Evolutionary conservation across 2,113 vertebrate species (phyloP).

Genomic region (Synchiropus splendidus): DNA sequence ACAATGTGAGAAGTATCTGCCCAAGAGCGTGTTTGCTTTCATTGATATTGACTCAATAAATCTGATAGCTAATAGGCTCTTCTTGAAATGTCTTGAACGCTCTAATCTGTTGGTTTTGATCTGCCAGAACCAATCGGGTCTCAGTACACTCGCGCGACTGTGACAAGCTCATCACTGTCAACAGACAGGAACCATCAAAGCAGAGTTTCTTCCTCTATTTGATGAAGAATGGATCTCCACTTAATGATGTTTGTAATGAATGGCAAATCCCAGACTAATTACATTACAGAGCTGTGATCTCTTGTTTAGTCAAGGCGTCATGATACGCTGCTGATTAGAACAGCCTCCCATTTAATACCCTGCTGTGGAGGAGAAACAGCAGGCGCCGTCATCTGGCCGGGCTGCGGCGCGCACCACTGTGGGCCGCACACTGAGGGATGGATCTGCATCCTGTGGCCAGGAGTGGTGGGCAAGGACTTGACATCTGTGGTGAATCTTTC

Average conservation of each 20-base stretch:
- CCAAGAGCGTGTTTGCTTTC: too few species aligned
- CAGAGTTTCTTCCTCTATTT: slow-evolving; percentile 2
- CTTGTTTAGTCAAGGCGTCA: slow-evolving; percentile 44
- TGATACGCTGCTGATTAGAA: slow-evolving; percentile 47
- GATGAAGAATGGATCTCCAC: slow-evolving; percentile 45
- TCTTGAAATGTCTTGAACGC: too few species aligned
- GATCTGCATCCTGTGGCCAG: too few species aligned
- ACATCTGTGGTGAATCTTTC: too few species aligned
- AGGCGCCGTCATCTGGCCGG: too few species aligned
- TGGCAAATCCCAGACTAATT: slow-evolving; percentile 49
- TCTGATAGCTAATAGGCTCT: too few species aligned
- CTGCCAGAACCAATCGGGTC: not conserved
- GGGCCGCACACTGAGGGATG: too few species aligned
- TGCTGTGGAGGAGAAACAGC: too few species aligned
- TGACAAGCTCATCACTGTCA: slow-evolving; percentile 4
- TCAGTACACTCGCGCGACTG: not conserved
- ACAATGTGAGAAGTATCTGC: too few species aligned
- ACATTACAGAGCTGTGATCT: slow-evolving; percentile 50
- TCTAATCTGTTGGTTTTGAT: not conserved
- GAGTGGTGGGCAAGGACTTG: too few species aligned
- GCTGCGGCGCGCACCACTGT: too few species aligned
- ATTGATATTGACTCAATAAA: too few species aligned
- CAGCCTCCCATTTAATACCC: slow-evolving; percentile 24
- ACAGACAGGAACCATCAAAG: slow-evolving; percentile 18
- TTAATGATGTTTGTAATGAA: slow-evolving; percentile 54